A percentile compares a stretch with the other conserved stretches of the same genome.
These are phyloP conservation scores for Temnothorax nylanderi DNA, from an alignment of 1,140 invertebrate species.

Conservation along the genomic window DNA sequence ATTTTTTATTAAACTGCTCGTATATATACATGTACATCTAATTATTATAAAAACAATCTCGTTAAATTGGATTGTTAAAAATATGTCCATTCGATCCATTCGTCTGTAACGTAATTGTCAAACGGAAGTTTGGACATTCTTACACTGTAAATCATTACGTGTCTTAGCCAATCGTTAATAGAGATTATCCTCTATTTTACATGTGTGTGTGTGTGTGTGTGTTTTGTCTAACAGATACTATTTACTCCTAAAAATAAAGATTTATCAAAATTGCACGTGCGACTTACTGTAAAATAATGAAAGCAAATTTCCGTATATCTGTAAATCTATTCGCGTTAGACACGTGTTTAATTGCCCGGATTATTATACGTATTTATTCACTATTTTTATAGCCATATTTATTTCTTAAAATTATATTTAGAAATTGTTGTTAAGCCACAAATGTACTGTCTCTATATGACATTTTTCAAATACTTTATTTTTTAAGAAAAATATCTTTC, in stretches of 20 bases:
- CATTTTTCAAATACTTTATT: constrained; percentile 20
- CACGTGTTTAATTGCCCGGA: background rate
- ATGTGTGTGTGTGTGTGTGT: background rate
- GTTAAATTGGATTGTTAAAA: constrained; percentile 38
- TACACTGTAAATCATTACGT: constrained; percentile 25
- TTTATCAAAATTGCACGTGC: background rate
- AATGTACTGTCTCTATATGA: constrained; percentile 6
- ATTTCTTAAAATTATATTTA: constrained; percentile 43
- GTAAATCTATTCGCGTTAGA: constrained; percentile 4
- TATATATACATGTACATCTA: constrained; percentile 37
- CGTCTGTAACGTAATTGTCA: constrained; percentile 24
- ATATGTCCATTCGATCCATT: background rate
- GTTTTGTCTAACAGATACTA: background rate
- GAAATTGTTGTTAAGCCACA: constrained; percentile 19
- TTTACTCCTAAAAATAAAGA: constrained; percentile 25
- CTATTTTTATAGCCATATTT: constrained; percentile 36
- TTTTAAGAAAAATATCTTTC: constrained; percentile 36
- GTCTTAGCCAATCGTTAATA: constrained; percentile 26
- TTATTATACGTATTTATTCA: background rate
- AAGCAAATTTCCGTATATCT: constrained; percentile 13
- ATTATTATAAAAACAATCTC: constrained; percentile 54
- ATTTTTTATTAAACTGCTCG: constrained; percentile 58
- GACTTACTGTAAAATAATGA: constrained; percentile 1
- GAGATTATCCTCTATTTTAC: background rate
- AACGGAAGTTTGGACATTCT: constrained; percentile 28